Conservation (phyloP, 1,140 invertebrate genomes). For the Drosophila lowei region DNA sequence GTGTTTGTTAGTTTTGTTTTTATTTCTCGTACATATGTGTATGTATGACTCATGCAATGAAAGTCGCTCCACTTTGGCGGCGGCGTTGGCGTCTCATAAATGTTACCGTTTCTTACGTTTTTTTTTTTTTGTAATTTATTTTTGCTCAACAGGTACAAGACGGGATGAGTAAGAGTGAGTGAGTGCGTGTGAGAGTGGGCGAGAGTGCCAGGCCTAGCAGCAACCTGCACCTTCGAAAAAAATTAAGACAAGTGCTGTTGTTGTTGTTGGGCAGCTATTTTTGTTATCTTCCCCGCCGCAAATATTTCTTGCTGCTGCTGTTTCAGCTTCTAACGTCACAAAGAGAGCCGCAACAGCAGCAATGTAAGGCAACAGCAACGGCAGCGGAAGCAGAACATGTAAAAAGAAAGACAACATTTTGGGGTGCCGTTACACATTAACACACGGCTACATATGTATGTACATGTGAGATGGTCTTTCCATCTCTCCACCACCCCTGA, state of each 20-base stretch:
- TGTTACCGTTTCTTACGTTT: slow-evolving; percentile 31
- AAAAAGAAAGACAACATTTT: slow-evolving; percentile 26
- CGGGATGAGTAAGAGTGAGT: slow-evolving; percentile 21
- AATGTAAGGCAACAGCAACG: background rate
- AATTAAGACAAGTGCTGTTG: slow-evolving; percentile 25
- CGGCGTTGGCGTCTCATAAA: slow-evolving; percentile 38
- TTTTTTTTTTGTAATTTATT: slow-evolving; percentile 51
- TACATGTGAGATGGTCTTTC: slow-evolving; percentile 1
- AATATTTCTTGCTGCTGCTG: slow-evolving; percentile 1
- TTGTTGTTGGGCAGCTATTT: slow-evolving; percentile 41
- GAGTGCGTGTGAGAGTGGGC: slow-evolving; percentile 19
- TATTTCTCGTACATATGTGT: slow-evolving; percentile 40
- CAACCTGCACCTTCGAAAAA: slow-evolving; percentile 13
- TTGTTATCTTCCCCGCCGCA: slow-evolving; percentile 34
- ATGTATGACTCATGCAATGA: slow-evolving; percentile 67
- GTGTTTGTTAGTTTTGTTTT: slow-evolving; percentile 60
- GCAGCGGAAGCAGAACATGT: background rate
- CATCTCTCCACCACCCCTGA: slow-evolving; percentile 21
- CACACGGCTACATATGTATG: slow-evolving; percentile 3
- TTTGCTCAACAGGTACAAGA: slow-evolving; percentile 75
- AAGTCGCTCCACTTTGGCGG: slow-evolving; percentile 56
- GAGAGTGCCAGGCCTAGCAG: background rate
- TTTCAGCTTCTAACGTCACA: slow-evolving; percentile 5
- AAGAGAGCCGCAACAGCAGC: too few relatives aligned
- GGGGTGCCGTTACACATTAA: slow-evolving; percentile 47